Base-by-base conservation (phyloP, 1,140 invertebrate species). In the Eriocheir sinensis region DNA sequence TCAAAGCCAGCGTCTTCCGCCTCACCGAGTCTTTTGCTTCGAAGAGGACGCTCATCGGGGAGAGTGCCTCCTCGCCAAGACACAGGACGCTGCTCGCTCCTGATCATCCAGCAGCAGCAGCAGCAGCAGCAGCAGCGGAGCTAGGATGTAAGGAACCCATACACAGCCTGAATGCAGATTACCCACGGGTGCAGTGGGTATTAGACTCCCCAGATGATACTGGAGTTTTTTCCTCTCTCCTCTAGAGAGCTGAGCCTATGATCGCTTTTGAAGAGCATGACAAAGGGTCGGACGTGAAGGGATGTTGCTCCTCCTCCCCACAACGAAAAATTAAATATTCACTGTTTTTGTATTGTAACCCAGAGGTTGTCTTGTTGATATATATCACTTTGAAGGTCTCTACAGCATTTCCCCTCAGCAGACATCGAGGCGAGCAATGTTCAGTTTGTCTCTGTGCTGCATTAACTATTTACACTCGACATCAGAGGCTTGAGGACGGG, bases 101-200 rank as follows among this genome's bases (percentile, higher is more conserved):
- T 72, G 60, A 72, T 72, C 60, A n/a, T n/a, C 60, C 60, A 72
- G 21, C 12, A 72, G 21, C 27, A n/a, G 60, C 60, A 72, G 21
- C 17, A n/a, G 21, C 60, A 72, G 21, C 12, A 72, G 21, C 27
- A n/a, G 60, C 60, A 72, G 21, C 17, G 60, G 21, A 1, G 60
- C 4, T 21, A 72, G 60, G 60, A 72, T 72, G 60, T 72, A n/a
- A 72, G 60, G 60, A 72, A 72, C 60, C 60, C n/a, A 72, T 72
- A 72, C 60, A 72, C 17, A 72, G 60, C 60, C 60, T 72, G 27
- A 72, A 72, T n/a, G n/a, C 60, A 72, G 60, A 72, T 72, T 72
- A 72, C 60, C 21, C 21, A 72, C 4, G 60, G 27, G 60, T 72
- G 60, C 60, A 72, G 60, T n/a, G 60, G 60, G n/a, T n/a, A 8